A percentile compares a stretch with the other conserved stretches of the same genome.
These are phyloP conservation scores for Stenopsyche tienmushanensis DNA, from an alignment of 1,140 invertebrate genomes.

Conservation along the genomic window DNA sequence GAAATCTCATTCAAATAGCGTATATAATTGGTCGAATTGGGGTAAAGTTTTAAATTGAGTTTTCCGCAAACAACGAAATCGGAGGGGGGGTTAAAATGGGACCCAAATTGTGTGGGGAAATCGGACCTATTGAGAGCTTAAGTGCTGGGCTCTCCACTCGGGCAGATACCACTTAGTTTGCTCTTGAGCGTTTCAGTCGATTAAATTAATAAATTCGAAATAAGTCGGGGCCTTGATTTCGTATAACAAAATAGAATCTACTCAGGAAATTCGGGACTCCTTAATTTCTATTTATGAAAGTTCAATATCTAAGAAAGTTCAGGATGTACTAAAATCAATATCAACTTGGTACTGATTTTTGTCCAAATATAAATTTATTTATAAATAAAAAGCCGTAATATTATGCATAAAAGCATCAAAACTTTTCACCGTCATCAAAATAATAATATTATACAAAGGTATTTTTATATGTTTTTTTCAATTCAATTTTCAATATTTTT, in stretches of 20 bases:
- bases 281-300: not conserved
- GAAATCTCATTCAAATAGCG: slow-evolving; percentile 23
- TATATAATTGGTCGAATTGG: slow-evolving; percentile 26
- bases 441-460: too few species aligned
- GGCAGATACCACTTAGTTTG: slow-evolving; percentile 8
- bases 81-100: slow-evolving; percentile 12
- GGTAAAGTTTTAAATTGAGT: slow-evolving; percentile 38
- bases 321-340: too few species aligned
- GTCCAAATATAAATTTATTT: too few species aligned
- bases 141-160: not conserved
- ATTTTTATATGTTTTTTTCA: too few species aligned
- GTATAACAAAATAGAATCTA: too few species aligned
- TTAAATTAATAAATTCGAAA: slow-evolving; percentile 24
- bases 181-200: slow-evolving; percentile 4
- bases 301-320: too few species aligned
- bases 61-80: slow-evolving; percentile 28
- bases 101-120: slow-evolving; percentile 21
- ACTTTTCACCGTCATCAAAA: too few species aligned
- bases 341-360: too few species aligned
- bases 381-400: too few species aligned
- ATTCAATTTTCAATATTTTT: too few species aligned
- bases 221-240: not conserved
- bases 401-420: too few species aligned
- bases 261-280: not conserved
- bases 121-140: slow-evolving; percentile 22